Base-by-base conservation (phyloP, 1,140 invertebrate genomes). In the Trichogramma pretiosum region DNA sequence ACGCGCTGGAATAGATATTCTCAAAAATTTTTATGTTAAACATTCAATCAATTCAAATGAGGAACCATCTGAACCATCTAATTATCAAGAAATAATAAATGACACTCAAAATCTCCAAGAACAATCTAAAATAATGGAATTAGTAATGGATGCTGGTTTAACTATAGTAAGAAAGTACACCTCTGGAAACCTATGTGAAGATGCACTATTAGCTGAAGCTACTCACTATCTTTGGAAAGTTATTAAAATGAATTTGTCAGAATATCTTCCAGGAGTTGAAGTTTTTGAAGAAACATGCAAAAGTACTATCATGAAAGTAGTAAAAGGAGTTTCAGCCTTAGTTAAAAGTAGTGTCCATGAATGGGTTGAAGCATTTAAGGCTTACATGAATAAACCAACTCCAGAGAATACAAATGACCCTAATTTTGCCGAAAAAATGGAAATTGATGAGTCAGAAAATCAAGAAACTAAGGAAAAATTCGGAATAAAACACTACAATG, bases 141-240 rank as follows among this genome's bases (percentile, higher is more conserved):
- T 28, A 11, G 7, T 46, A 7, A 21, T 46, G 9, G 23, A 46
- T 18, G 16, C 24, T 3, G 35, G 34, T 21, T 1, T 30, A 9
- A 14, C 10, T 19, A 38, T 46, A 30, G 18, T 13, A 2, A 38
- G 18, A 30, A 38, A 38, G 17, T 28, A 28, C 18, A 9, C 26
- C 5, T 5, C 18, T 1, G 18, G 13, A 16, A 2, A 16, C 4
- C 33, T 39, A 22, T 22, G 28, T 2, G 26, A 33, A 13, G 32
- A 48, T 2, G 38, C 40, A 4, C 4, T 34, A n/a, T 21, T 35
- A 9, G n/a, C n/a, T 8, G 21, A 41, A n/a, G 14, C 16, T 3
- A 28, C 38, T 2, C 33, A 48, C 7, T 48, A 41, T 18, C n/a
- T 48, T 35, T 48, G 46, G 46, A 0, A n/a, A 13, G 1, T 41